Evolutionary conservation across 2,113 vertebrate genomes (phyloP).

Genomic region (Heterochromis multidens): DNA sequence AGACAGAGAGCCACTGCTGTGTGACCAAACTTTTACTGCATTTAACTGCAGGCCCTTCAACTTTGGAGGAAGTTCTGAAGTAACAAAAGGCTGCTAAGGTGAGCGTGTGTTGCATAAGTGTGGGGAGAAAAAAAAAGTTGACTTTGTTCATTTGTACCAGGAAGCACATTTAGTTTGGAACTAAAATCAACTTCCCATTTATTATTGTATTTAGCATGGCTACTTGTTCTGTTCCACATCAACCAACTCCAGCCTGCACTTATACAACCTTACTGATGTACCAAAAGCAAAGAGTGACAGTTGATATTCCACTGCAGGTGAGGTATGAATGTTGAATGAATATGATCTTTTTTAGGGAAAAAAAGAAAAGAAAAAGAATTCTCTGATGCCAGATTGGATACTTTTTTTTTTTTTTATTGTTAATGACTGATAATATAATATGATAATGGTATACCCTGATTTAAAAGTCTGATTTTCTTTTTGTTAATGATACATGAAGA

Average conservation of each 20-base stretch:
- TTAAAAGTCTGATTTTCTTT: background rate
- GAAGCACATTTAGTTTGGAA: background rate
- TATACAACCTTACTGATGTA: background rate
- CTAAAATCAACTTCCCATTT: background rate
- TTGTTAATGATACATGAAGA: background rate
- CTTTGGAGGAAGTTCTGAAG: background rate
- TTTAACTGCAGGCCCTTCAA: background rate
- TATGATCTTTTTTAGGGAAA: no score
- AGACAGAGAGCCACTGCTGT: background rate
- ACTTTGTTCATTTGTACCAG: background rate
- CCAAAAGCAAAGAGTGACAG: conserved; percentile 2
- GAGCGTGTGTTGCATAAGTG: background rate
- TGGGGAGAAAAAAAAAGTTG: background rate
- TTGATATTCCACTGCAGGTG: background rate
- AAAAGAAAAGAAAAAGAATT: no score
- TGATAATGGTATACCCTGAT: background rate
- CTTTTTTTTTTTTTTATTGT: no score
- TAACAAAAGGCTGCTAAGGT: background rate
- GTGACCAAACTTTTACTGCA: background rate
- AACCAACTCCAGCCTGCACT: background rate
- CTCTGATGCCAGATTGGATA: no score
- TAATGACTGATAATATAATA: no score
- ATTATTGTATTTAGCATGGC: conserved; percentile 9
- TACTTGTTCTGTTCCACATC: background rate
- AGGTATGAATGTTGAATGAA: no score